Conservation (phyloP, 64 coral and sea anemone genomes). For the Hydrozoanthus tunicans region DNA sequence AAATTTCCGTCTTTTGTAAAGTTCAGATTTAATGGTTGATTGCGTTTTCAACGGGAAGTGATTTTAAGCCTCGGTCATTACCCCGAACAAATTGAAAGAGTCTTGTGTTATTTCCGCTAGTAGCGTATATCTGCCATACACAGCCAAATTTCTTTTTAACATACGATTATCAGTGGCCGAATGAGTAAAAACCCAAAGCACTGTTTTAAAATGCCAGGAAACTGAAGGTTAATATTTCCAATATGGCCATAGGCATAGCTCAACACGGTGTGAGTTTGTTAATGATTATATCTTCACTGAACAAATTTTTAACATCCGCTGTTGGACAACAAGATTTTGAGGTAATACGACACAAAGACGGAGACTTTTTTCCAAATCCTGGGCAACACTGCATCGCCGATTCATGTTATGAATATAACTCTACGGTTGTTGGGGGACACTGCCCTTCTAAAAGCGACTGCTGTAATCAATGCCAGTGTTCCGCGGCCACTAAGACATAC, state of each 20-base stretch:
- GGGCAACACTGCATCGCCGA: neutral
- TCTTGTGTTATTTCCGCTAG: too few species aligned
- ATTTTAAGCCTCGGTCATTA: too few species aligned
- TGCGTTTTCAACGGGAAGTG: too few species aligned
- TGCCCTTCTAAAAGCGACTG: neutral
- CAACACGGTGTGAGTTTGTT: neutral
- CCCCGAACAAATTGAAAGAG: too few species aligned
- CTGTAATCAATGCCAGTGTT: neutral
- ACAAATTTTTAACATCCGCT: neutral
- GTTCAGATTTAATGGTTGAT: too few species aligned
- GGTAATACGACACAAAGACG: neutral
- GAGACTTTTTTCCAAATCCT: neutral
- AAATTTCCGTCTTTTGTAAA: too few species aligned
- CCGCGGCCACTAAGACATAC: neutral
- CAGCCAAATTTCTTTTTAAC: too few species aligned
- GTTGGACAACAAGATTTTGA: neutral
- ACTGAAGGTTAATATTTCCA: too few species aligned
- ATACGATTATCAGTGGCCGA: too few species aligned
- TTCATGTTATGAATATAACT: neutral
- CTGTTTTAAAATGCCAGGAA: too few species aligned
- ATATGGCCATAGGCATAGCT: neutral
- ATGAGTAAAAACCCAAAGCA: too few species aligned
- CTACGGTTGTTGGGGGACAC: neutral
- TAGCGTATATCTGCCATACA: too few species aligned
- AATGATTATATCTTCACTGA: neutral